Conservation (phyloP, 2,888 invertebrate genomes). For the Pteria penguin region DNA sequence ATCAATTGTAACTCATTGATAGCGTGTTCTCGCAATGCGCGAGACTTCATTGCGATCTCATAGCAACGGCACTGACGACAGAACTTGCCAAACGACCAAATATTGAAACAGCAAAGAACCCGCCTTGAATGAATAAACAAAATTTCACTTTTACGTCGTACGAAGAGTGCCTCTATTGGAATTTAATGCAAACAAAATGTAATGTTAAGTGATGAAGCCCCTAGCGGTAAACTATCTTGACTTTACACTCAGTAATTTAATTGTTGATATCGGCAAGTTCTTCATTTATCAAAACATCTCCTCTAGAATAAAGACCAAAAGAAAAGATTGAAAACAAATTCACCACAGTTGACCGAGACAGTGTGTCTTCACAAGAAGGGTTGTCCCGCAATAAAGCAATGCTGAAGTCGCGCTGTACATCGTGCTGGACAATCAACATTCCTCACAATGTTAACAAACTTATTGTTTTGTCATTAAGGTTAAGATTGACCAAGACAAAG, state of each 20-base stretch:
- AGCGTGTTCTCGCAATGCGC: slow-evolving; percentile 20
- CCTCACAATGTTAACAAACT: background rate
- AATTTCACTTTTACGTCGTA: slow-evolving; percentile 30
- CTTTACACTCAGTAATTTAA: slow-evolving; percentile 10
- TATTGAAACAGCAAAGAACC: slow-evolving; percentile 10
- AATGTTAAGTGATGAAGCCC: background rate
- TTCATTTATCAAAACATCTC: slow-evolving; percentile 9
- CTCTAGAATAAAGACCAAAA: slow-evolving; percentile 2
- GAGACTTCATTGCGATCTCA: slow-evolving; percentile 12
- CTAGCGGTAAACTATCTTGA: background rate
- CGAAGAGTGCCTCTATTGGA: background rate
- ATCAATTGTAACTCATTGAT: slow-evolving; percentile 10
- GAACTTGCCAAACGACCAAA: background rate
- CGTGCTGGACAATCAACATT: background rate
- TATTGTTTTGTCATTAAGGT: background rate
- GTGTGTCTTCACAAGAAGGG: background rate
- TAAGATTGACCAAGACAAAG: background rate
- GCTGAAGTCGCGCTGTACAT: background rate
- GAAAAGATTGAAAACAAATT: background rate
- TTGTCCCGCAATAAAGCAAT: background rate
- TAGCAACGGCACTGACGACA: slow-evolving; percentile 7
- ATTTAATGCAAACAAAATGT: slow-evolving; percentile 7
- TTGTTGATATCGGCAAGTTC: slow-evolving; percentile 13
- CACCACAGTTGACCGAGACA: background rate
- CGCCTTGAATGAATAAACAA: slow-evolving; percentile 21